Evolutionary conservation across 2,113 vertebrate species (phyloP), one percentile per base, ranked within the genome.

Genomic region (Oncorhynchus masou): DNA sequence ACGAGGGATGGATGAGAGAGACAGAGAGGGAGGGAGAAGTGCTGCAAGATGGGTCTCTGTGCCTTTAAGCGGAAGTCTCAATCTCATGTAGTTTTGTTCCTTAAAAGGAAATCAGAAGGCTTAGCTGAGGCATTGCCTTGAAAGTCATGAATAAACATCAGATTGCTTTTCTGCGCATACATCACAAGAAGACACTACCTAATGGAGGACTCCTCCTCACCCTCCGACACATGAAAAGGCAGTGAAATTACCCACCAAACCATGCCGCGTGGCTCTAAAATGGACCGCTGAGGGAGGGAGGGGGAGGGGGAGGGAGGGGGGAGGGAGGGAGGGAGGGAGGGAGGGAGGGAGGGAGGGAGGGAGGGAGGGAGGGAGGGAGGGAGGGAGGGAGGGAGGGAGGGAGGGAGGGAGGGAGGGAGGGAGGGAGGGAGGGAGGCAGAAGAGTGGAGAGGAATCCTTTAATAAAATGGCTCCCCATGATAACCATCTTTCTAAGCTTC

Each of bases 111-210:
- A 93, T 92, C 90, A 92, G 84, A 92, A 81, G 83, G 85, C 87
- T 90, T 82, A 83, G 91, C 86, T 82, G 83, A 90, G 86, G 87
- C 88, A 85, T 90, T 88, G 89, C 89, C 87, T 91, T 87, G 85
- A 88, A 91, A 90, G 87, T 91, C 92, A 94, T 92, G 93, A 93
- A 94, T 93, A 93, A 92, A 93, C 92, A 93, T 93, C 87, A 90
- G 88, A 84, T 83, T 90, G 86, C 80, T 86, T 90, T 86, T 88
- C 89, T 84, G 83, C 87, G 89, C 90, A 91, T 92, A 91, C 90
- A 93, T 93, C 91, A 92, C 86, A 92, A 87, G 91, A 87, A 89
- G 90, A 89, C 86, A 89, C 88, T 81, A 93, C 89, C 90, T 92
- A 92, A 94, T 92, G 89, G 91, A 92, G 83, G 87, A 90, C 81